Evolutionary conservation across 2,113 vertebrate species (phyloP), one percentile per base, ranked within the genome.

Genomic region (Actinemys pallida): DNA sequence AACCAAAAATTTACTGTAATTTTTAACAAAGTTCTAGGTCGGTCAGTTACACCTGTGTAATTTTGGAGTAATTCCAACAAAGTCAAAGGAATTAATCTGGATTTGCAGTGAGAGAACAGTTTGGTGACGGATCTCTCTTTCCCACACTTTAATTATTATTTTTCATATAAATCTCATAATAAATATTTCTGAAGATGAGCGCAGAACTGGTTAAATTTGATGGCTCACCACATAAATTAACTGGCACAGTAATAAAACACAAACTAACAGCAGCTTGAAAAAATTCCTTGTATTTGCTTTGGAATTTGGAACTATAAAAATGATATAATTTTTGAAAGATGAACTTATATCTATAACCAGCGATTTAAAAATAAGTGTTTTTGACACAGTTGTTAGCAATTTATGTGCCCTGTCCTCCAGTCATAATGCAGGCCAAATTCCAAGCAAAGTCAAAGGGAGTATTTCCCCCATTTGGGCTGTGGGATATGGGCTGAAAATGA

Each of bases 261-360:
- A 57, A 81, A 35, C 69, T 90, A 81, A 88, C 19, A 92, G 95
- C 83, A 47, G n/a, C 35, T 93, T 94, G 76, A 78, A 94, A 95
- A 86, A 87, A 79, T 83, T 95, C 79, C 89, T 86, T 96, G 90
- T 49, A 87, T 97, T 95, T 93, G 92, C 86, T 92, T 94, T 89
- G 90, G 97, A 97, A 98, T 97, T 96, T 80, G 93, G 87, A 93
- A 94, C 90, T 87, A 94, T 94, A 89, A 84, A 94, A 96, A 94
- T 76, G 87, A 91, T 89, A 62, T 27, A 17, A 86, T 96, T 91
- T 93, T 91, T 85, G 96, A 94, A 97, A 97, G 92, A 95, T 86
- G 88, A 94, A 75, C 25, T 27, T 47, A 81, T 95, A 85, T 57
- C 59, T 84, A 5, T 79, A 94, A 87, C 42, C 4, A 56, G 8